Conservation (phyloP, 2,797 vertebrate species). For the Melanotaenia parkinsoni region DNA sequence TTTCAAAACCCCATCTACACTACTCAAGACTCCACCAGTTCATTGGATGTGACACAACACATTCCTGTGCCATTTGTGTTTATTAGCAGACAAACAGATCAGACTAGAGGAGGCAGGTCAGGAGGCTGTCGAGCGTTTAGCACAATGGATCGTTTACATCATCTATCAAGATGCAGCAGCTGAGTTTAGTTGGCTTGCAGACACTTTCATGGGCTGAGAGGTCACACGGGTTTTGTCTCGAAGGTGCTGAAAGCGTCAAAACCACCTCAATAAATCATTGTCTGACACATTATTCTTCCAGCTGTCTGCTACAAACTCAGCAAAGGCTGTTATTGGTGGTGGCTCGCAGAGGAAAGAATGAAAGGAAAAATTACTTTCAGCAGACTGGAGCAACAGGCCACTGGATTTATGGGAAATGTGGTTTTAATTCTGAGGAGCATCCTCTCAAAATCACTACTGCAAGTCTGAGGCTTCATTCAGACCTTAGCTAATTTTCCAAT, state of each 20-base stretch:
- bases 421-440: conserved; percentile 43
- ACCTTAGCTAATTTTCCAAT: not conserved
- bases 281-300: conserved; percentile 13
- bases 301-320: not conserved
- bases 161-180: not conserved
- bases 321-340: conserved; percentile 5
- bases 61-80: not conserved
- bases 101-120: conserved; percentile 36
- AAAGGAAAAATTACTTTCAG: conserved; percentile 8
- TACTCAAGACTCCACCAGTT: no score
- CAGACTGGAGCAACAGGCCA: conserved; percentile 15
- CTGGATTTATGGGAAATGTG: conserved; percentile 47
- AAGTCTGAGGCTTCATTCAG: conserved; percentile 19
- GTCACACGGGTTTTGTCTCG: not conserved
- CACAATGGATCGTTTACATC: not conserved
- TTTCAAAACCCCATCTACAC: no score
- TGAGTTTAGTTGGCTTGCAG: not conserved
- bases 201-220: not conserved
- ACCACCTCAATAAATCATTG: conserved; percentile 15
- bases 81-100: conserved; percentile 35
- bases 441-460: conserved; percentile 16
- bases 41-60: no score
- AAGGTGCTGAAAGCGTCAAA: not conserved
- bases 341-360: conserved; percentile 15
- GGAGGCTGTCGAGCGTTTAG: not conserved